Conservation (phyloP, 2,888 invertebrate species). For the Furcula furcula region DNA sequence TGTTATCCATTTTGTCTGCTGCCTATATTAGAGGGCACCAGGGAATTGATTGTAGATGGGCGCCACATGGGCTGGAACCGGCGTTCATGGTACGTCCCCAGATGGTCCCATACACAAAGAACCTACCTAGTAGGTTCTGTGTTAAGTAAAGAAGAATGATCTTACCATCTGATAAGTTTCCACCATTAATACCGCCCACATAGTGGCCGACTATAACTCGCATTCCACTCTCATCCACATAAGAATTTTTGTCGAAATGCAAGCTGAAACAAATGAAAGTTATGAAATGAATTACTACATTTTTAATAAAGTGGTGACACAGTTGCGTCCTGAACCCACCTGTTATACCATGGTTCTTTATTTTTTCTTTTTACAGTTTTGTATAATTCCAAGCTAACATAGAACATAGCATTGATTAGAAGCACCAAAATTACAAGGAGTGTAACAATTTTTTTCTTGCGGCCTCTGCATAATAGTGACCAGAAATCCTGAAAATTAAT, state of each 20-base stretch:
- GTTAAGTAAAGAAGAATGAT: not conserved
- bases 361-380: conserved; percentile 53
- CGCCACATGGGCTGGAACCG: no score
- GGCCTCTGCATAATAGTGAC: conserved; percentile 62
- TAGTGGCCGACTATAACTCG: conserved; percentile 94
- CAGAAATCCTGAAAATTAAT: conserved; percentile 55
- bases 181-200: conserved; percentile 90
- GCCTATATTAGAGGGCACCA: no score
- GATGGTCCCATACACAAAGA: no score
- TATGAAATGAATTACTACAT: not conserved
- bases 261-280: conserved; percentile 61
- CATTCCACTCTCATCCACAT: conserved; percentile 87
- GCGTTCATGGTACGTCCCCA: no score
- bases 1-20: no score
- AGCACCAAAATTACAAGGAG: conserved; percentile 55
- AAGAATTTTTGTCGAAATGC: conserved; percentile 84
- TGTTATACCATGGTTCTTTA: conserved; percentile 60
- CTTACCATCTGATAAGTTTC: conserved; percentile 89
- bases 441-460: conserved; percentile 63
- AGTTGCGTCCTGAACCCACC: conserved; percentile 35
- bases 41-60: no score
- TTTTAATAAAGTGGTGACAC: not conserved
- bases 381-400: conserved; percentile 65
- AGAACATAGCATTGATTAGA: conserved; percentile 67
- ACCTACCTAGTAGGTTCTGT: no score